Base-by-base conservation (phyloP, 2,888 invertebrate genomes). In the Elegia similella region DNA sequence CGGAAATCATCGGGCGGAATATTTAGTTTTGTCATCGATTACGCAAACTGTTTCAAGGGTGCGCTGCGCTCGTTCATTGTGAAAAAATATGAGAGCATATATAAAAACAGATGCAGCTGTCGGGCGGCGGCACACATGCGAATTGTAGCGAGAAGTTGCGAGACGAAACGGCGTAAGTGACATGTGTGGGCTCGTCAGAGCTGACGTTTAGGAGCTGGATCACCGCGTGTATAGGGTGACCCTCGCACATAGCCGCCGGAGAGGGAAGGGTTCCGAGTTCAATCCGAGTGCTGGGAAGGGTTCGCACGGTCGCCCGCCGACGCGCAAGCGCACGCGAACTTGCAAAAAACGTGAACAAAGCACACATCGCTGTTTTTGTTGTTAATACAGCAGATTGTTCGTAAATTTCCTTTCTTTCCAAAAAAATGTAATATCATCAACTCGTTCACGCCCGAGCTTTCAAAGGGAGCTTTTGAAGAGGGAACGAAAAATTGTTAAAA, bases 31-130 rank as follows among this genome's bases (percentile, higher is more conserved):
- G 90, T 91, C 91, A 90, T 91, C 89, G 88, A 91, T 91, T 91
- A 88, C 91, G 91, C 91, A 91, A 91, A 91, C 91, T 90, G 90
- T 91, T 91, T 91, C 91, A 91, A 91, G 91, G 91, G 91, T 91
- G 89, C 88, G 85, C 76, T 80, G 80, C 71, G 78, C 71, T 76
- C 77, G 76, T 76, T 80, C 75, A 87, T 88, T 88, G 88, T 88
- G 88, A 91, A 91, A 91, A 91, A 91, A 88, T 87, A 83, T 80
- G 82, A 88, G 90, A 85, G 84, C 82, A 80, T 88, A 88, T 84
- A 89, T 88, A 91, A 91, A 91, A 90, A 91, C 88, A 75, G 71
- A 79, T 85, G 91, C 91, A 91, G 91, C 91, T 91, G 91, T 87
- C 88, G 84, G 68, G 75, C 68, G 68, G 75, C 68, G 80, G 82